These are phyloP conservation scores for Acropternis orthonyx DNA, from an alignment of 2,797 vertebrate genomes.

Conservation along the genomic window DNA sequence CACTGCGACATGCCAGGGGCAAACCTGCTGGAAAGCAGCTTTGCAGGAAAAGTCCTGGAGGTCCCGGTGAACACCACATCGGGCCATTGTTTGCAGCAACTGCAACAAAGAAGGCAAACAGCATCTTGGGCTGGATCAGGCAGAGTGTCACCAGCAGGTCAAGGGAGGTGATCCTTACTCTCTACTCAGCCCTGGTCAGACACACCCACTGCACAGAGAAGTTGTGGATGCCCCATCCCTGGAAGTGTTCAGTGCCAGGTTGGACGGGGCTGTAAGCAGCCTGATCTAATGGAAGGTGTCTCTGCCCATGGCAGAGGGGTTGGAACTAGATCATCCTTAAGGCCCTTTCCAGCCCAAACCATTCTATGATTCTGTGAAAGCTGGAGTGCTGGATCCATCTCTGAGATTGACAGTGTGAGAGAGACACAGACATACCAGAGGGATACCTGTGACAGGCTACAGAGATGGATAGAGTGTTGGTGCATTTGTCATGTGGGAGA, in stretches of 20 bases:
- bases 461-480: neutral
- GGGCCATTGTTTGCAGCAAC: neutral
- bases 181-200: neutral
- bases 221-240: neutral
- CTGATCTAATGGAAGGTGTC: neutral
- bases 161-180: neutral
- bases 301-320: neutral
- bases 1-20: no score
- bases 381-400: neutral
- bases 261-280: neutral
- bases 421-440: neutral
- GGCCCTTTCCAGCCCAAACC: neutral
- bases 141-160: neutral
- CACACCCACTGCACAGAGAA: neutral
- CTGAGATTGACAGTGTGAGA: neutral
- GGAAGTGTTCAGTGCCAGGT: neutral
- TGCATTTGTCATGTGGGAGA: neutral
- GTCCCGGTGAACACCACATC: neutral
- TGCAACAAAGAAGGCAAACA: neutral
- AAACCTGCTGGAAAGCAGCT: fast-evolving
- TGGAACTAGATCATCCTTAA: neutral
- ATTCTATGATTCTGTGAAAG: neutral
- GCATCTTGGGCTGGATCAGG: neutral
- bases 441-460: neutral
- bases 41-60: neutral